Percentiles rank a stretch among this genome's conserved stretches.
Conservation (phyloP, 2,888 invertebrate genomes). For the Clunio marinus region DNA sequence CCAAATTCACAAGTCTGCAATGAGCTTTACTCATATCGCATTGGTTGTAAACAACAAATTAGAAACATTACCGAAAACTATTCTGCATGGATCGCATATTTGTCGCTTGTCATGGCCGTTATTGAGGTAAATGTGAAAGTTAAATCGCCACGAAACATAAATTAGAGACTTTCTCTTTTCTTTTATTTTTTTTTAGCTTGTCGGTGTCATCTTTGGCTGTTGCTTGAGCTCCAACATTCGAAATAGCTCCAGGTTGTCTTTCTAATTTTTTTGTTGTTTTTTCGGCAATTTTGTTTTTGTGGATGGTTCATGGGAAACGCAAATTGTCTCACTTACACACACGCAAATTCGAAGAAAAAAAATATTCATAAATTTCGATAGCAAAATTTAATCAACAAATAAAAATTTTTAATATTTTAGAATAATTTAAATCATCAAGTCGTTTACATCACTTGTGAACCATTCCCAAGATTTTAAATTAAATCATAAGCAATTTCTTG, state of each 20-base stretch:
- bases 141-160: neutral
- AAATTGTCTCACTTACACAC: too few relatives aligned
- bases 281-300: too few relatives aligned
- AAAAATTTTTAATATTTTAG: too few relatives aligned
- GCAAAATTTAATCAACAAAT: too few relatives aligned
- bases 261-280: neutral
- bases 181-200: slow-evolving; percentile 20
- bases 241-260: slow-evolving; percentile 27
- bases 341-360: too few relatives aligned
- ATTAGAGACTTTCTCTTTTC: too few relatives aligned
- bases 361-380: too few relatives aligned
- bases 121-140: slow-evolving; percentile 28
- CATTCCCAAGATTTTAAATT: too few relatives aligned
- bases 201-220: slow-evolving; percentile 31
- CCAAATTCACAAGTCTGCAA: neutral
- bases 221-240: slow-evolving; percentile 33
- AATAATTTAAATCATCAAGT: too few relatives aligned
- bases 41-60: slow-evolving; percentile 23
- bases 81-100: slow-evolving; percentile 9
- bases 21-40: neutral
- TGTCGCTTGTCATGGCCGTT: slow-evolving; percentile 20
- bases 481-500: too few relatives aligned
- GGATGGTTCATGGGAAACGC: too few relatives aligned
- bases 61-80: slow-evolving; percentile 2
- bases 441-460: too few relatives aligned